Base-by-base conservation (phyloP, 2,113 vertebrate genomes). In the Podiceps cristatus region DNA sequence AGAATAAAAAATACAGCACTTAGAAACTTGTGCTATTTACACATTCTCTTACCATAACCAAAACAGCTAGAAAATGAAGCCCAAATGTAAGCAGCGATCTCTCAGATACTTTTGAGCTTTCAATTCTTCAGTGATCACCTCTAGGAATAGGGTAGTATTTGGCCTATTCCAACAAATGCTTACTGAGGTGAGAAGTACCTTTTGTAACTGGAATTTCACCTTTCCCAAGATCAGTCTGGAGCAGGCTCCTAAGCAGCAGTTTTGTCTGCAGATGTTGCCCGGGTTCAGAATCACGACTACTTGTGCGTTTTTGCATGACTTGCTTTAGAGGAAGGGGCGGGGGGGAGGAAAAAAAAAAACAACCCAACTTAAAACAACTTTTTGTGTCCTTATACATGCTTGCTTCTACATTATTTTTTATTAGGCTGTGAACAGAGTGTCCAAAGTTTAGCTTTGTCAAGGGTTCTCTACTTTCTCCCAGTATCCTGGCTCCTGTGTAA, bases 1-100 rank as follows among this genome's bases (percentile, higher is more conserved):
- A 91, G 96, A 97, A 88, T 74, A 67, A 98, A 97, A 95, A 69
- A 56, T 19, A 64, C 73, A 73, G 94, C 47, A 67, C 56, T 94
- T 87, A 27, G 53, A 75, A 93, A 97, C 72, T 86, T 98, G 86
- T 98, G 96, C 97, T 98, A 60, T 91, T 91, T 73, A 95, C 93
- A 76, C 33, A 29, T 96, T 68, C 45, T 90, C 19, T 63, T 93
- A 25, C 74, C 20, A 2, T 29, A 88, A 73, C 62, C 0, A 4
- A 95, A 97, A 93, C 67, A 83, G 66, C 10, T 13, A 86, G 68
- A 87, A 91, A 91, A 93, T 63, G 33, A 92, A 89, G 80, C 74
- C 96, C 83, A 90, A 49, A 86, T 85, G 60, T 40, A 35, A 84
- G 83, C 55, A 89, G 92, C 52, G 45, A 33, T 80, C 58, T 50